Evolutionary conservation across 2,888 invertebrate genomes (phyloP), one percentile per base, ranked within the genome.

Genomic region (Pristionchus fissidentatus): DNA sequence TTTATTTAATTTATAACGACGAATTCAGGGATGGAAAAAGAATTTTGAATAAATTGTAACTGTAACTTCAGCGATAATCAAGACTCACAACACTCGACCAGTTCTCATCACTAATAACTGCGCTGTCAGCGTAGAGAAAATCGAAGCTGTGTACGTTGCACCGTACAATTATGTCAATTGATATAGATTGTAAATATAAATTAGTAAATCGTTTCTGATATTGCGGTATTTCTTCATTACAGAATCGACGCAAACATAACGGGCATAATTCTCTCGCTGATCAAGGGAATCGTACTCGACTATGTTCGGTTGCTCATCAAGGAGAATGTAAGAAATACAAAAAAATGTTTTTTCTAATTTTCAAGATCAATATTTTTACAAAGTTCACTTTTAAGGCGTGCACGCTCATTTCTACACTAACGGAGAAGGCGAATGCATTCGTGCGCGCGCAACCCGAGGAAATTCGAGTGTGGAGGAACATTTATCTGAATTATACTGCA

Each of bases 401-500:
- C 10, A 13, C n/a, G 0, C 70, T 70, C 3, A 43, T 70, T 41
- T 3, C 70, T 3, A 7, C 4, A 1, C 41, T 43, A 4, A 19
- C 43, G 13, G 26, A 70, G 3, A 1, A n/a, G 13, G 70, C 10
- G 43, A 70, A 70, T 41, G 43, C 38, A n/a, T 70, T 70, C 22
- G 43, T 41, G 4, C 70, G 41, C n/a, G 13, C 38, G 7, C 70
- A 70, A 43, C 70, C 70, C 10, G 70, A 70, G 41, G 70, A 70
- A 41, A 70, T 70, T 70, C 41, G 26, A 5, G 26, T 70, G n/a
- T 70, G 70, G 70, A 70, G 26, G 15, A 70, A 41, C 38, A 70
- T 70, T 10, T 70, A 70, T 26, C 70, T 70, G n/a, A 70, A 43
- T 19, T 70, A 70, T 13, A 70, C 70, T 3, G 70, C 70, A 41